Conservation (phyloP, 2,113 vertebrate genomes). For the Fregetta grallaria region DNA sequence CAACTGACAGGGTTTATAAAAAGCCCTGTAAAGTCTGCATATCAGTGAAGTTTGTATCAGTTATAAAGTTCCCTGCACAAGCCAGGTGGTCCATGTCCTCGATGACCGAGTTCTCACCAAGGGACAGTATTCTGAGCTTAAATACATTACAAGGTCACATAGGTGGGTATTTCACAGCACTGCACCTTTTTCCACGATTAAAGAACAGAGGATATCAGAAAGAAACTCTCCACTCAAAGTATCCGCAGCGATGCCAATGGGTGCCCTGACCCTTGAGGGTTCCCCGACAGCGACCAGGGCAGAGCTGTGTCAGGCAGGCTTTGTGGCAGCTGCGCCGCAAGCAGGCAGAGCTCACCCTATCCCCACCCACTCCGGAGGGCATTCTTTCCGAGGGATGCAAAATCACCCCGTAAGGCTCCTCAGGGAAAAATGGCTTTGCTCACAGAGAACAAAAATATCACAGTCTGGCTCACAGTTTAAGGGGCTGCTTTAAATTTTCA, state of each 20-base stretch:
- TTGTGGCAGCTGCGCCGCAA: neutral
- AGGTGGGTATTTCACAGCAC: neutral
- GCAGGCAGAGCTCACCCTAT: neutral
- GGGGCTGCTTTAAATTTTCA: neutral
- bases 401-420: neutral
- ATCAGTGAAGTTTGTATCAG: neutral
- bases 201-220: neutral
- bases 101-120: neutral
- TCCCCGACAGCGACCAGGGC: neutral
- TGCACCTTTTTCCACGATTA: neutral
- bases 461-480: neutral
- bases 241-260: neutral
- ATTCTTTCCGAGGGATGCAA: neutral
- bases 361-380: neutral
- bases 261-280: too few species aligned
- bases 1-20: neutral
- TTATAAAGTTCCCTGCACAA: neutral
- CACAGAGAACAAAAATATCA: neutral
- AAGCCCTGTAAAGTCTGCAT: neutral
- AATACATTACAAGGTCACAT: fast-evolving
- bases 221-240: neutral
- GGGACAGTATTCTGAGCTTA: neutral
- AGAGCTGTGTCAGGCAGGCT: neutral
- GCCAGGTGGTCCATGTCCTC: neutral
- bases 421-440: neutral